phyloP scores from a whole-genome alignment of 1,140 invertebrate genomes.

The Batillaria attramentaria region DNA sequence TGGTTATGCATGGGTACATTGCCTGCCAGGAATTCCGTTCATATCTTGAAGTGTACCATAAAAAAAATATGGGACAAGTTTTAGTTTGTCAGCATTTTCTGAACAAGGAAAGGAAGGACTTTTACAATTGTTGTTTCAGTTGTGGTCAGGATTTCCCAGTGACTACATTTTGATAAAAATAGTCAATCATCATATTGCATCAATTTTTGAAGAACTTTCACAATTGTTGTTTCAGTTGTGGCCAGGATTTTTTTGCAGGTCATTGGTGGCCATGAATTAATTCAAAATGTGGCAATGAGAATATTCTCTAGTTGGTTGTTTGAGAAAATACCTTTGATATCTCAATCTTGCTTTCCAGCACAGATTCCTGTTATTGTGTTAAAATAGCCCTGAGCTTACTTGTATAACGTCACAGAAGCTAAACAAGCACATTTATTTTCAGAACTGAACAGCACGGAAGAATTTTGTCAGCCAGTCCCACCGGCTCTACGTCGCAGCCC shows the following conservation, averaged over 20 bases:
- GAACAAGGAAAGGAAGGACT: not conserved
- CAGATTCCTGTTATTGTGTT: not conserved
- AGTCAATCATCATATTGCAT: not conserved
- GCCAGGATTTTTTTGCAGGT: not conserved
- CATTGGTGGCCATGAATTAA: not conserved
- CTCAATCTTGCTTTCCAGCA: not conserved
- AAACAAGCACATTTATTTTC: not conserved
- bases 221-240: not conserved
- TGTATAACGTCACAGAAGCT: not conserved
- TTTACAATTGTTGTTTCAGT: not conserved
- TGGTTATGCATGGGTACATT: too few relatives aligned
- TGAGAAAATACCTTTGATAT: too few relatives aligned
- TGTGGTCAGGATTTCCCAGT: not conserved
- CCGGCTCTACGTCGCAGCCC: not conserved
- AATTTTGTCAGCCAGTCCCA: not conserved
- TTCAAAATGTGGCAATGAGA: not conserved
- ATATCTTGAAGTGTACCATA: too few relatives aligned
- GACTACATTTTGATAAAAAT: not conserved
- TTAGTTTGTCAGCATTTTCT: not conserved
- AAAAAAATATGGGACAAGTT: not conserved
- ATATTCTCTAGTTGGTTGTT: too few relatives aligned
- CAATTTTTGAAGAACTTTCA: not conserved
- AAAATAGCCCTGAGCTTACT: not conserved
- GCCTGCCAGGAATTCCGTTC: too few relatives aligned
- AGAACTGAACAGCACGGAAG: conserved; percentile 8